Percentiles rank a stretch among this genome's conserved stretches.
Conservation (phyloP, 1,140 invertebrate genomes). For the Pseudomyrmex pallidus region DNA sequence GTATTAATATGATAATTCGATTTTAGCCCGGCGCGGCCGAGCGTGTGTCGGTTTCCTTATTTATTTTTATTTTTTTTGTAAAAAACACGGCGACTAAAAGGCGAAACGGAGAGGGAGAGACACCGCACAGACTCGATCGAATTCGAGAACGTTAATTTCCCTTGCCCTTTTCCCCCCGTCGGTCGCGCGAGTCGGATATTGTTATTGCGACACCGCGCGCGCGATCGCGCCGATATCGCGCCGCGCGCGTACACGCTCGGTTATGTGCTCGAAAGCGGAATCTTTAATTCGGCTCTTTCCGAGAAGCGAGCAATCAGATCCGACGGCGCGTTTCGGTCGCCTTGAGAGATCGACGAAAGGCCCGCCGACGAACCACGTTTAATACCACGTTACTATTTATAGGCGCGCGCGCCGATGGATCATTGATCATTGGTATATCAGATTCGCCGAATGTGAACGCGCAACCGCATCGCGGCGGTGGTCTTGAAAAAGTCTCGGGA, state of each 20-base stretch:
- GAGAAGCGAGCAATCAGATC: constrained; percentile 66
- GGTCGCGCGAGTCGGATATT: constrained; percentile 62
- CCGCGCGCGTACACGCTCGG: neutral
- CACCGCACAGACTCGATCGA: constrained; percentile 43
- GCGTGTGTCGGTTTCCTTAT: constrained; percentile 37
- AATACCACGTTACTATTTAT: constrained; percentile 63
- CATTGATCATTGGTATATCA: constrained; percentile 60
- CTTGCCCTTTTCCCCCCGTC: constrained; percentile 51
- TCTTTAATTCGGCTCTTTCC: constrained; percentile 72
- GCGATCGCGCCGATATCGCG: constrained; percentile 41
- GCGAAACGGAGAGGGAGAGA: neutral
- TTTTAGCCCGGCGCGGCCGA: constrained; percentile 54
- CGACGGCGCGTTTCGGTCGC: constrained; percentile 47
- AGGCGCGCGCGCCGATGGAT: constrained; percentile 41
- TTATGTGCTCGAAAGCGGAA: constrained; percentile 63
- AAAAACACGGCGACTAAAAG: constrained; percentile 30
- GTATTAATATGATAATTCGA: constrained; percentile 75
- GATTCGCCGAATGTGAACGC: constrained; percentile 43
- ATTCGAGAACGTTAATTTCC: constrained; percentile 65
- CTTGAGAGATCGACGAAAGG: constrained; percentile 68
- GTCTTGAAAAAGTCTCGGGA: constrained; percentile 21
- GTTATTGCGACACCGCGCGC: constrained; percentile 71
- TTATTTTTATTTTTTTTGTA: constrained; percentile 38
- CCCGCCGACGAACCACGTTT: constrained; percentile 21
- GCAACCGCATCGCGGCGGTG: constrained; percentile 25